Percentiles rank a stretch among this genome's conserved stretches.
phyloP scores from a whole-genome alignment of 2,888 invertebrate species.

The Idaea dimidiata region DNA sequence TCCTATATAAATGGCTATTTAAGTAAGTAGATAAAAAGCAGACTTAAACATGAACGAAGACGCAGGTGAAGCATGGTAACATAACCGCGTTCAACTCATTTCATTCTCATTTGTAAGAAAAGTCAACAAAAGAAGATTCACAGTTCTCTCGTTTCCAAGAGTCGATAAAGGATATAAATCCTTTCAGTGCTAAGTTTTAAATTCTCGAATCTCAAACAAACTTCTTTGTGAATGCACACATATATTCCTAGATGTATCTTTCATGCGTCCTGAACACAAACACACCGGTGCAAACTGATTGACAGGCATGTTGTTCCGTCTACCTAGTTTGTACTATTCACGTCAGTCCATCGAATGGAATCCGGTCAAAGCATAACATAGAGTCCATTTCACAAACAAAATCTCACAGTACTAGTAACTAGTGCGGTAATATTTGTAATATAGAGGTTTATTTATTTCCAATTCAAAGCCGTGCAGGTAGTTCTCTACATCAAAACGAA shows the following conservation, averaged over 20 bases:
- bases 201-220: background rate
- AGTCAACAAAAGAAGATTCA: background rate
- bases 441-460: no score
- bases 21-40: background rate
- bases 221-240: background rate
- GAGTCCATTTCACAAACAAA: background rate
- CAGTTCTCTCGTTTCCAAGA: background rate
- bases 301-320: slow-evolving; percentile 1
- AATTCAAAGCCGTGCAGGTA: no score
- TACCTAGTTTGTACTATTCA: background rate
- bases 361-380: slow-evolving; percentile 1
- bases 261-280: slow-evolving; percentile 2
- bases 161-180: background rate
- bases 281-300: slow-evolving; percentile 3
- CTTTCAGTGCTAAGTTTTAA: background rate
- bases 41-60: background rate
- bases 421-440: background rate
- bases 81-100: background rate
- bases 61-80: background rate
- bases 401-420: background rate
- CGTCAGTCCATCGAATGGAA: background rate
- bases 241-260: background rate
- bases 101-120: background rate
- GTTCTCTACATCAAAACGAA: no score
- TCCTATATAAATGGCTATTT: no score